Percentiles rank a stretch among this genome's conserved stretches.
Conservation (phyloP, 2,797 vertebrate species). For the Lacerta bilineata region DNA sequence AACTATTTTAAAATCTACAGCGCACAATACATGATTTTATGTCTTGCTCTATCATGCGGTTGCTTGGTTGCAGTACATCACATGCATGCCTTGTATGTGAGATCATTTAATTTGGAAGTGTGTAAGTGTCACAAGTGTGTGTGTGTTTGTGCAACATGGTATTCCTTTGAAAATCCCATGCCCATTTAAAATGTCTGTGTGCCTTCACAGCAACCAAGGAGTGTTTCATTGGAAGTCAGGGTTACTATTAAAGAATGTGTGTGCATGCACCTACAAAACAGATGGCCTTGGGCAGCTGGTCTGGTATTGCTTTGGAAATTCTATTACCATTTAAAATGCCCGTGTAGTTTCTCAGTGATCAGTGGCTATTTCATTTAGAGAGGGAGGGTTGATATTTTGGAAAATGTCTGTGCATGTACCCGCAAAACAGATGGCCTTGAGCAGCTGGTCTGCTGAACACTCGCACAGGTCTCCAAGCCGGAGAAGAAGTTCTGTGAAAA, state of each 20-base stretch:
- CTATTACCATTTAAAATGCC: not conserved
- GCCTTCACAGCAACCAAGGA: not conserved
- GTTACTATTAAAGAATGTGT: not conserved
- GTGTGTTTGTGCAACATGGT: not conserved
- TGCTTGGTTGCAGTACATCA: not conserved
- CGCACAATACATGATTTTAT: not conserved
- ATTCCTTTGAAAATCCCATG: not conserved
- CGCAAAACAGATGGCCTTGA: not conserved
- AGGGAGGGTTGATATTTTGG: not conserved
- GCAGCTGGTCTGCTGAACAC: not conserved
- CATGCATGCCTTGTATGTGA: not conserved
- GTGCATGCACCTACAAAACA: not conserved
- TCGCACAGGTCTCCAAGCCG: not conserved
- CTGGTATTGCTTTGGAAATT: not conserved
- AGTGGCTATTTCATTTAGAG: not conserved
- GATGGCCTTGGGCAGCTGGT: not conserved
- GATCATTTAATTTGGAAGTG: not conserved
- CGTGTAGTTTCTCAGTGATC: not conserved
- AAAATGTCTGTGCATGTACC: not conserved
- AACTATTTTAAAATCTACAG: too few relatives aligned
- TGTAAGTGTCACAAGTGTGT: not conserved
- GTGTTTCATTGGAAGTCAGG: not conserved
- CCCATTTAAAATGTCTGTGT: not conserved
- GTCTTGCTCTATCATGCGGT: not conserved
- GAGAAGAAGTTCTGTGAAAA: not conserved